phyloP scores from a whole-genome alignment of 2,113 vertebrate species.

The Sylvietta virens region DNA sequence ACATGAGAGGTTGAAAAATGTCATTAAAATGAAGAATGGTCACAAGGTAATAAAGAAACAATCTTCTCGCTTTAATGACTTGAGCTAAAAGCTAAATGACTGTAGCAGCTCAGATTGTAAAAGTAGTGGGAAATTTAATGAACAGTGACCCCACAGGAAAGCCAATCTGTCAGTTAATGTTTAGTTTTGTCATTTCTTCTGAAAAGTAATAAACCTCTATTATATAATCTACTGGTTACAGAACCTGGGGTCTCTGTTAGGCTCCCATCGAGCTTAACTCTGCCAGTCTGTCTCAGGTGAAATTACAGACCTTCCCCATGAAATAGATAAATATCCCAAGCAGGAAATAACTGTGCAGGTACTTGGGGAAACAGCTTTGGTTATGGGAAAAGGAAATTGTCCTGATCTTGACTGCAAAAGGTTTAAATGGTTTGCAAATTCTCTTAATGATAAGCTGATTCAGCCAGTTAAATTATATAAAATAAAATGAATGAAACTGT shows the following conservation, averaged over 20 bases:
- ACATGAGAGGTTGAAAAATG: conserved; percentile 10
- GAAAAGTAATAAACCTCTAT: conserved; percentile 26
- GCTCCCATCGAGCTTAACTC: background rate
- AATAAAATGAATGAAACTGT: background rate
- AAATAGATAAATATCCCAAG: background rate
- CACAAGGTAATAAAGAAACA: conserved; percentile 31
- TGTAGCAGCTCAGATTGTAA: conserved; percentile 31
- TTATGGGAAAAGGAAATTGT: background rate
- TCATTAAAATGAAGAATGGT: conserved; percentile 20
- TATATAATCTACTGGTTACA: conserved; percentile 1
- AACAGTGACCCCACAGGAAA: conserved; percentile 48
- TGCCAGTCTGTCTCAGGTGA: background rate
- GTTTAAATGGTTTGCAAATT: background rate
- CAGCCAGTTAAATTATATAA: background rate
- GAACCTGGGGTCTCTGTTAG: background rate
- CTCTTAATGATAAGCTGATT: background rate
- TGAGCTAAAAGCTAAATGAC: conserved; percentile 25
- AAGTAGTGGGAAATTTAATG: conserved; percentile 52
- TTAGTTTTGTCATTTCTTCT: conserved; percentile 38
- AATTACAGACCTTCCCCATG: background rate
- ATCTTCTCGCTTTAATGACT: conserved; percentile 6
- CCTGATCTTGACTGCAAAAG: background rate
- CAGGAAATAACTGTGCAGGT: background rate
- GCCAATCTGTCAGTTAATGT: conserved; percentile 40
- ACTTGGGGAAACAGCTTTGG: background rate